phyloP scores from a whole-genome alignment of 37 sponge, comb jelly and placozoan genomes.

The Bolinopsis microptera region DNA sequence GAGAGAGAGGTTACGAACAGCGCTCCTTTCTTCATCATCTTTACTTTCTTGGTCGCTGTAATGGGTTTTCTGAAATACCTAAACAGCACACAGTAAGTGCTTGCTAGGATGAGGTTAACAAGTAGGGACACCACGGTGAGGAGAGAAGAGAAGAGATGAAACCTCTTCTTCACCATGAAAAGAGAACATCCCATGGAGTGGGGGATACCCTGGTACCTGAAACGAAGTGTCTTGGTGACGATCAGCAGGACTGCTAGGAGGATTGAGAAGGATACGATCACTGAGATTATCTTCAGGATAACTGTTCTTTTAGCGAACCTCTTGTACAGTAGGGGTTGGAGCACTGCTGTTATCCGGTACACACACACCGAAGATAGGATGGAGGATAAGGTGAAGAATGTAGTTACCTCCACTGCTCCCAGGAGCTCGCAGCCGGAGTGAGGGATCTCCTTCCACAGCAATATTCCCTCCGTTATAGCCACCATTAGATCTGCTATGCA shows the following conservation, averaged over 20 bases:
- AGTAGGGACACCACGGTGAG: not conserved
- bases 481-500: not conserved
- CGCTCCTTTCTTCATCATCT: conserved; percentile 31
- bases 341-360: conserved; percentile 4
- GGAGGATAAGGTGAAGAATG: not conserved
- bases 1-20: conserved; percentile 14
- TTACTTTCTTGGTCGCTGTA: not conserved
- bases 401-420: not conserved
- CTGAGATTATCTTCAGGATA: not conserved
- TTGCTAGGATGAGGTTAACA: not conserved
- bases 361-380: not conserved
- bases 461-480: not conserved
- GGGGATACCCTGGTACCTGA: not conserved
- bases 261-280: not conserved
- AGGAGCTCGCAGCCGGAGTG: not conserved
- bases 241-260: not conserved
- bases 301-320: not conserved
- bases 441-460: not conserved
- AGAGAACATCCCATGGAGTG: not conserved
- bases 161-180: not conserved
- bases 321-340: not conserved
- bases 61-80: not conserved
- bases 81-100: not conserved
- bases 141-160: not conserved
- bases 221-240: not conserved